Evolutionary conservation across 2,797 vertebrate genomes (phyloP).

Genomic region (Zalophus californianus): DNA sequence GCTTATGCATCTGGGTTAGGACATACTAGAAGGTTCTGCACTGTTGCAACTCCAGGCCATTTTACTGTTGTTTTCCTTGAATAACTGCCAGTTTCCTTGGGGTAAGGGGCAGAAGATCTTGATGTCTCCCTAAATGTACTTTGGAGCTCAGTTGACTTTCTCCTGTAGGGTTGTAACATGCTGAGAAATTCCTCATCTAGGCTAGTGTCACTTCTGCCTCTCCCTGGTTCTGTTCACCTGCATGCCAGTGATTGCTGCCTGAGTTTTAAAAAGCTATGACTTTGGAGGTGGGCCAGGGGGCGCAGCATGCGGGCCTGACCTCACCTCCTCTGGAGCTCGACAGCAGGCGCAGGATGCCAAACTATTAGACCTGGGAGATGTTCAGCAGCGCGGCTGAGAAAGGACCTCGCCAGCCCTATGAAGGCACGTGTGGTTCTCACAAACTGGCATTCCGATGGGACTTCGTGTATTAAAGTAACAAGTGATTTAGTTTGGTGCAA

Average conservation of each 20-base stretch:
- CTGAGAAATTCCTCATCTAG: neutral
- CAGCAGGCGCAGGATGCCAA: fast-evolving
- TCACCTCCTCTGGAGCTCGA: neutral
- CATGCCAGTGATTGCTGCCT: neutral
- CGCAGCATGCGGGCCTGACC: neutral
- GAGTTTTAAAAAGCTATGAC: neutral
- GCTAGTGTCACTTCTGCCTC: neutral
- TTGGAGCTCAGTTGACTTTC: neutral
- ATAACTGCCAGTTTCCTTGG: neutral
- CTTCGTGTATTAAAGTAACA: neutral
- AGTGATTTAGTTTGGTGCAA: slow-evolving; percentile 89
- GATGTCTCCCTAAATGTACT: neutral
- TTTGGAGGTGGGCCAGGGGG: neutral
- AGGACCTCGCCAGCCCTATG: neutral
- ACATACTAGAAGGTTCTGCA: neutral
- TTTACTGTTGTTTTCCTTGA: neutral
- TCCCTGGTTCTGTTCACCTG: neutral
- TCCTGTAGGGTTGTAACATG: neutral
- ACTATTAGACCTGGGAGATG: neutral
- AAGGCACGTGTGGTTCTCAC: neutral
- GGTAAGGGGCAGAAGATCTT: neutral
- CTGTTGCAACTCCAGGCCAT: neutral
- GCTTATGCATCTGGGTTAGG: neutral
- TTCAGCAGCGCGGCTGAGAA: neutral
- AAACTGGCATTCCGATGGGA: neutral